A percentile compares a stretch with the other conserved stretches of the same genome.
These are phyloP conservation scores for Melanotaenia parkinsoni DNA, from an alignment of 2,797 vertebrate genomes.

Conservation along the genomic window DNA sequence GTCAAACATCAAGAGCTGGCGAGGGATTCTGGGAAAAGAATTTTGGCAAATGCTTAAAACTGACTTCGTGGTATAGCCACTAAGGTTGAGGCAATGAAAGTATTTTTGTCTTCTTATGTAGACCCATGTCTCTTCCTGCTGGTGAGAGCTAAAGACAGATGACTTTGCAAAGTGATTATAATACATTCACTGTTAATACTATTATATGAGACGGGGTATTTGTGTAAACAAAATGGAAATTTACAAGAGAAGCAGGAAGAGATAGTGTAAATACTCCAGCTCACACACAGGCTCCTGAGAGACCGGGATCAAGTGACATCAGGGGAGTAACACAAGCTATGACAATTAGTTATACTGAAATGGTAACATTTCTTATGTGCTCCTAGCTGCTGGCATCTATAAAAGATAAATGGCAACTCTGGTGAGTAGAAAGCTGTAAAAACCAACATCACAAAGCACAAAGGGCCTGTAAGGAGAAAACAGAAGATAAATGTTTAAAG, in stretches of 20 bases:
- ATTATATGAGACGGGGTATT: conserved; percentile 33
- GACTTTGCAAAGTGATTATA: conserved; percentile 13
- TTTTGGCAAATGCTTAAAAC: conserved; percentile 57
- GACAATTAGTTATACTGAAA: conserved; percentile 81
- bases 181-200: conserved; percentile 8
- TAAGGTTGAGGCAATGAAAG: conserved; percentile 54
- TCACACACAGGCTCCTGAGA: conserved; percentile 57
- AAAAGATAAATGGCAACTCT: conserved; percentile 84
- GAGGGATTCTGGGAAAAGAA: conserved; percentile 67
- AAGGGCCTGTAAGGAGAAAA: conserved; percentile 83
- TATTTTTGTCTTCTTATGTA: conserved; percentile 45
- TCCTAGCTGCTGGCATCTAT: conserved; percentile 77
- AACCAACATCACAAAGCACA: conserved; percentile 85
- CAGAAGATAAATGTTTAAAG: conserved; percentile 87
- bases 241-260: conserved; percentile 15
- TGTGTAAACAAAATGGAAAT: conserved; percentile 40
- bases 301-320: conserved; percentile 69
- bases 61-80: conserved; percentile 55
- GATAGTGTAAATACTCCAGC: conserved; percentile 59
- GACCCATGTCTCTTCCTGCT: conserved; percentile 25
- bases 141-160: conserved; percentile 21
- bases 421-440: conserved; percentile 82
- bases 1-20: conserved; percentile 65
- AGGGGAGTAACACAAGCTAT: conserved; percentile 66
- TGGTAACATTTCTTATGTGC: conserved; percentile 69